Evolutionary conservation across 2,888 invertebrate species (phyloP).

Genomic region (Nomada ferruginata): DNA sequence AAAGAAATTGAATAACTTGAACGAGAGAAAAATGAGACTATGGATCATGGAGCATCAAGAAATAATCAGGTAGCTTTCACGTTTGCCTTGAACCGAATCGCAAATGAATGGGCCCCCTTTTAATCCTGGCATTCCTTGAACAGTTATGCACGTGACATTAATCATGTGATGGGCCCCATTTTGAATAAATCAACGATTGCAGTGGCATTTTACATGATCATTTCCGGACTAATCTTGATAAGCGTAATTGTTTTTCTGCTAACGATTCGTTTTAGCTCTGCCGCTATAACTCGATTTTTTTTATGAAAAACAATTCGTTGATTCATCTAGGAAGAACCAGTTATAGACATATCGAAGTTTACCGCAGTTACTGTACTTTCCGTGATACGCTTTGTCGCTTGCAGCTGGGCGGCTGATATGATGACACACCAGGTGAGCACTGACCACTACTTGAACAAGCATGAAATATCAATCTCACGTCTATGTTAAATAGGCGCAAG

Average conservation of each 20-base stretch:
- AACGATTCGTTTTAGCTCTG: not conserved
- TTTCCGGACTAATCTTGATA: constrained; percentile 49
- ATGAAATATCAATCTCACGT: not conserved
- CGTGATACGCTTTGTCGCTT: constrained; percentile 37
- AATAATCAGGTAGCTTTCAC: constrained; percentile 35
- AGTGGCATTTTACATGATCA: constrained; percentile 42
- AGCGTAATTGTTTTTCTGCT: constrained; percentile 45
- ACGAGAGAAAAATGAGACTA: constrained; percentile 6
- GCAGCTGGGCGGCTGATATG: constrained; percentile 51
- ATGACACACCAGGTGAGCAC: constrained; percentile 55
- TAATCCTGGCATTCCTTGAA: not conserved
- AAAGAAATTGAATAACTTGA: not conserved
- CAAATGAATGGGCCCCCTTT: not conserved
- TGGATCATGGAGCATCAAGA: constrained; percentile 46
- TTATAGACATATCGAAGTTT: constrained; percentile 41
- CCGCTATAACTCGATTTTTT: not conserved
- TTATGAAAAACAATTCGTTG: not conserved
- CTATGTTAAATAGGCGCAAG: constrained; percentile 22
- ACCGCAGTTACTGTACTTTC: constrained; percentile 37
- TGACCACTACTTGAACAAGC: not conserved
- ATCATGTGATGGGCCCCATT: constrained; percentile 42
- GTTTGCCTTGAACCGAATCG: not conserved
- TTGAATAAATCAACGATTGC: constrained; percentile 55
- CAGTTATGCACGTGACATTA: constrained; percentile 53
- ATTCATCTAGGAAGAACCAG: constrained; percentile 42